Base-by-base conservation (phyloP, 2,113 vertebrate genomes). In the Colistium nudipinnis region DNA sequence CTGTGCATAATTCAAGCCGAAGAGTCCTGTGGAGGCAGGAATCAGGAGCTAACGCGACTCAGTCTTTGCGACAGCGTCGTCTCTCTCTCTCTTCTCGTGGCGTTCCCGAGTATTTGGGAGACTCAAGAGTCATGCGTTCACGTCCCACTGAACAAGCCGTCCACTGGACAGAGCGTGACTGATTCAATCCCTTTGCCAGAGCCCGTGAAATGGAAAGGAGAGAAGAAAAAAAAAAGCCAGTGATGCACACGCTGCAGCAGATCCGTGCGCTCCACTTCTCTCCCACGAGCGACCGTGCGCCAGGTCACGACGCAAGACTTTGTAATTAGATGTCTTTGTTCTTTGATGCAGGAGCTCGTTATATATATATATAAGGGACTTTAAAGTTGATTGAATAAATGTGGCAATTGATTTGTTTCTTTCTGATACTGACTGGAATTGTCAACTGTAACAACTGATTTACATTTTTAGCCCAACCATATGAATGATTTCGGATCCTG, bases 161-260 rank as follows among this genome's bases (percentile, higher is more conserved):
- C 78, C 70, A 85, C 80, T 87, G 85, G 76, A 76, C 59, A 36
- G 48, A 79, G 83, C 81, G 78, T 87, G 81, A 82, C 81, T 89
- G 87, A 84, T 82, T 84, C 76, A 76, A 78, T 82, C 71, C 76
- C 16, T 20, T 84, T 60, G 69, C 52, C 76, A 71, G 70, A 76
- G 78, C 73, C 66, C 43, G 44, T 67, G 35, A 82, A 81, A 72
- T 62, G 19, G 17, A 56, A 49, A 7, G n/a, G n/a, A n/a, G n/a
- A n/a, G n/a, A 28, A 17, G 31, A 22, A 24, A n/a, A 19, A 20
- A 45, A 10, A 68, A n/a, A 63, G 33, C 59, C 19, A 71, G 30
- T n/a, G 54, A 2, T 19, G 55, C 78, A 54, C 63, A 64, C n/a
- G 44, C 43, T 75, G 71, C 44, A 41, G 51, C 65, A 70, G 33